A percentile compares a stretch with the other conserved stretches of the same genome.
Evolutionary conservation across 2,888 invertebrate species (phyloP).

Genomic region (Adela reaumurella): DNA sequence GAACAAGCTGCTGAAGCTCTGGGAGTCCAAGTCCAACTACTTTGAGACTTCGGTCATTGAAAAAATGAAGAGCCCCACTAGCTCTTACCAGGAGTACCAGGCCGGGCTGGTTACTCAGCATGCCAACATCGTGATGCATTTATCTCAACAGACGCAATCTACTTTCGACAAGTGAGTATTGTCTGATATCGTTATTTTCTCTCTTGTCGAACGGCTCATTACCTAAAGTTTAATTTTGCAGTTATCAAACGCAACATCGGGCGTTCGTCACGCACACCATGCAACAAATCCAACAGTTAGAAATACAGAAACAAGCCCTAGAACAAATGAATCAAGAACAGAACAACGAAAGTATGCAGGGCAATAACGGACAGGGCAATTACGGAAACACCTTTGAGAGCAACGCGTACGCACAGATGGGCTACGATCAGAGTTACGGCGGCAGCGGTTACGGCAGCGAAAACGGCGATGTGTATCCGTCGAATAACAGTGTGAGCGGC

Average conservation of each 20-base stretch:
- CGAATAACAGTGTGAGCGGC: conserved; percentile 45
- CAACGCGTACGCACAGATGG: conserved; percentile 23
- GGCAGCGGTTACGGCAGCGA: conserved; percentile 29
- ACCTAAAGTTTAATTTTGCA: conserved; percentile 24
- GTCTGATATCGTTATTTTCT: conserved; percentile 8
- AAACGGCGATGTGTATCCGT: conserved; percentile 39
- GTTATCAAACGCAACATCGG: conserved; percentile 91
- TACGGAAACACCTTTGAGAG: conserved; percentile 27
- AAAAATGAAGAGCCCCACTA: conserved; percentile 81
- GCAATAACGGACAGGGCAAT: conserved; percentile 19
- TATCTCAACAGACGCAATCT: conserved; percentile 75
- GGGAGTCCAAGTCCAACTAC: conserved; percentile 95
- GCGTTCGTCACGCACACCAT: conserved; percentile 90
- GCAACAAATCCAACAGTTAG: conserved; percentile 81
- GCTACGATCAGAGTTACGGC: conserved; percentile 32
- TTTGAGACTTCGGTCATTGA: conserved; percentile 78
- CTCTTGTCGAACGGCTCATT: conserved; percentile 5
- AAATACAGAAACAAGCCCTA: conserved; percentile 70
- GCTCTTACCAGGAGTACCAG: conserved; percentile 88
- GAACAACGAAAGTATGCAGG: conserved; percentile 26
- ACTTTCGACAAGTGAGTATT: conserved; percentile 70
- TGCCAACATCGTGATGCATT: conserved; percentile 70
- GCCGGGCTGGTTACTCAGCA: conserved; percentile 78
- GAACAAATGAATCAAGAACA: conserved; percentile 39
- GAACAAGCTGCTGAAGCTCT: conserved; percentile 87